Conservation (phyloP, 2,797 vertebrate species). For the Sebastes dallii region DNA sequence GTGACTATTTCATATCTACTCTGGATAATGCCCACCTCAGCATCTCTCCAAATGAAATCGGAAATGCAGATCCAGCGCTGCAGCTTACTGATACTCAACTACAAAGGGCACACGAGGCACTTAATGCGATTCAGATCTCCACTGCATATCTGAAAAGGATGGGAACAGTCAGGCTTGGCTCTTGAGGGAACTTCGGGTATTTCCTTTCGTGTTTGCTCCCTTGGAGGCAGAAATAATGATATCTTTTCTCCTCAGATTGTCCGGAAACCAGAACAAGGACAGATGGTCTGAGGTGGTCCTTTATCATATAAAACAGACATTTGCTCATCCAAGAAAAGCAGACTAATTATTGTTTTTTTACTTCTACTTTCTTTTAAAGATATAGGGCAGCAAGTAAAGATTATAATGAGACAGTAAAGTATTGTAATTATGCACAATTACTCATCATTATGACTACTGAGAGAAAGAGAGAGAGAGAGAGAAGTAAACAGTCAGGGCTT, state of each 20-base stretch:
- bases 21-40: conserved; percentile 10
- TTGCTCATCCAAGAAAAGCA: background rate
- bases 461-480: background rate
- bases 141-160: conserved; percentile 42
- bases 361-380: background rate
- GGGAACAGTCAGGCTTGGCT: conserved; percentile 44
- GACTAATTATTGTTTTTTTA: background rate
- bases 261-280: background rate
- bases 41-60: conserved; percentile 29
- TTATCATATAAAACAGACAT: background rate
- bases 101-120: conserved; percentile 42
- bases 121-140: conserved; percentile 62
- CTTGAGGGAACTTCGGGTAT: conserved; percentile 47
- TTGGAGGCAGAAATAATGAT: conserved; percentile 45
- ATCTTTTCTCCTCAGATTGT: conserved; percentile 27
- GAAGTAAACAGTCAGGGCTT: background rate
- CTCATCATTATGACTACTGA: background rate
- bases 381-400: background rate
- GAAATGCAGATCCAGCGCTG: conserved; percentile 23
- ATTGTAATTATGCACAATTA: background rate
- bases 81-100: conserved; percentile 39
- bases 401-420: background rate
- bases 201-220: conserved; percentile 58
- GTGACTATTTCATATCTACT: conserved; percentile 10
- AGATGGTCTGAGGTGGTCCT: background rate